Base-by-base conservation (phyloP, 2,113 vertebrate species). In the Triplophysa rosa region DNA sequence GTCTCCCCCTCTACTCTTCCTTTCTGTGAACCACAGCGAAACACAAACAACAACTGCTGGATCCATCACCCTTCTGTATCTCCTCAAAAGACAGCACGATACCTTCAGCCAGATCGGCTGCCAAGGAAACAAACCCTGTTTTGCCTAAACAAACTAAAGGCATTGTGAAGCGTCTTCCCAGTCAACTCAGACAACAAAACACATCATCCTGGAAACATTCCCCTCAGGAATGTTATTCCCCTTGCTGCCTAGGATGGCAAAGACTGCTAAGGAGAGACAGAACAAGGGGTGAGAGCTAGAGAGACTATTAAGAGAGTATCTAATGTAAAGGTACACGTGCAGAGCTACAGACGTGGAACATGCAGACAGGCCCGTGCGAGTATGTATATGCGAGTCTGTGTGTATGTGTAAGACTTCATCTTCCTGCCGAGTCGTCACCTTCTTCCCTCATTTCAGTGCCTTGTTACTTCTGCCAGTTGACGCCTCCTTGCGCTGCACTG, bases 381-480 rank as follows among this genome's bases (percentile, higher is more conserved):
- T 40, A 49, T 52, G 40, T 7, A 21, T 47, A 24, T 74, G 77
- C 29, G 68, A 49, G 64, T 75, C 62, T 73, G 52, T 67, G 24
- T 64, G 37, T 72, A 26, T 77, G 56, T 65, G 59, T 59, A 59
- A 59, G 63, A 23, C 14, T 61, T 23, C 58, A 65, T 76, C 29
- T 65, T 64, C 52, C 56, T 66, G 81, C 72, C 24, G 58, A 76
- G 77, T 84, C 80, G 77, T 82, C 82, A 78, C 83, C 79, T 81
- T 83, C 79, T 71, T 82, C 70, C 67, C 78, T 88, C 86, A 83
- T 86, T 89, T 88, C 88, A 85, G 87, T 77, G 84, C 90, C 89
- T 92, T 92, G 92, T 93, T 93, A 91, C 89, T 90, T 86, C 89
- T 91, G 91, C 89, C 90, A 91, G 89, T 88, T 88, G 89, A 89